Base-by-base conservation (phyloP, 2,113 vertebrate species). In the Prunella himalayana region DNA sequence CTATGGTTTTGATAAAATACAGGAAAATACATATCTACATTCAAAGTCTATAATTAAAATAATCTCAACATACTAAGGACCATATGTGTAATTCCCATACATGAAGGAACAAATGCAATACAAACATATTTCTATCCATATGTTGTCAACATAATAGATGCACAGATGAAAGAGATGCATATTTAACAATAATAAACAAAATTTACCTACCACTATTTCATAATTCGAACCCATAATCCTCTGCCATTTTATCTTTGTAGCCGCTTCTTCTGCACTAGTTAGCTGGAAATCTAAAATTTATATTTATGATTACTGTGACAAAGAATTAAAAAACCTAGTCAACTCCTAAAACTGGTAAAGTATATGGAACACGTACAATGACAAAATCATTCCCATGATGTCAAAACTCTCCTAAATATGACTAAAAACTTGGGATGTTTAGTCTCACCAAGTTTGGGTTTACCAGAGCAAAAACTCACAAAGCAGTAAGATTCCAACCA, bases 181-280 rank as follows among this genome's bases (percentile, higher is more conserved):
- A 70, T 35, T 75, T 73, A 94, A 23, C 5, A 82, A 63, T 0
- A 88, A 18, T n/a, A 53, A 92, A 68, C 13, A 31, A 64, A 66
- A 57, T 85, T 65, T 79, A 98, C 99, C 87, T 98, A 99, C 99
- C 82, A 99, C 98, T 90, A 99, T 98, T 97, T 99, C 98, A 85
- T 98, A 99, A 96, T 98, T 98, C 6, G 97, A 96, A 30, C 99
- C 99, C 93, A 99, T 98, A 96, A 98, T 98, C 71, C 96, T 98
- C 95, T 98, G 98, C 99, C 99, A 99, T 85, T 99, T 99, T 86
- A 96, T 97, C 96, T 98, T 96, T 18, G 65, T 33, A 83, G 77
- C 39, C 57, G 79, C 69, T 92, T 98, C 98, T 92, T 97, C 95
- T 37, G 90, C 23, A 79, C 68, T 30, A 79, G 66, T 83, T 63